A percentile compares a stretch with the other conserved stretches of the same genome.
Evolutionary conservation across 2,797 vertebrate genomes (phyloP).

Genomic region (Acestrorhynchus altus): DNA sequence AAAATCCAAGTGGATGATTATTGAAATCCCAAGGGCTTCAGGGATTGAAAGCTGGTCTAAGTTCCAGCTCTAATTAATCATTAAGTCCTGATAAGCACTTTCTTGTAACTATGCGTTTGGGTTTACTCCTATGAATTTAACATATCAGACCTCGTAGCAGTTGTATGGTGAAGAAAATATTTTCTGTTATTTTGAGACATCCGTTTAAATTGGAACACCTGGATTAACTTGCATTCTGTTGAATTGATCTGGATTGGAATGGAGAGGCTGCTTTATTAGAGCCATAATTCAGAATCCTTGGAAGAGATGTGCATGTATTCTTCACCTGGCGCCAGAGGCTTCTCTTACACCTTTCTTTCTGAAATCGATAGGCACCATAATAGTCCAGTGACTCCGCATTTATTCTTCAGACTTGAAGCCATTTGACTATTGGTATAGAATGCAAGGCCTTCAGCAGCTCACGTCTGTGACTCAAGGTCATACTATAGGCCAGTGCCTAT

Average conservation of each 20-base stretch:
- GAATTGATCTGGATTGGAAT: background rate
- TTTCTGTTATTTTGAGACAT: background rate
- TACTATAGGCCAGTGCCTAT: background rate
- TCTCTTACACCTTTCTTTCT: constrained; percentile 6
- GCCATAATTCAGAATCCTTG: background rate
- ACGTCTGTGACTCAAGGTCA: background rate
- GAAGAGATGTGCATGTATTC: background rate
- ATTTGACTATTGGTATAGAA: constrained; percentile 10
- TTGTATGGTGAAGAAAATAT: background rate
- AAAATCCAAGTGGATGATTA: background rate
- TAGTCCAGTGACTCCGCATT: constrained; percentile 9
- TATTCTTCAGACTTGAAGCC: background rate
- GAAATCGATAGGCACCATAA: constrained; percentile 27
- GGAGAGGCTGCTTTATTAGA: background rate
- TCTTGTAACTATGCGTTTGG: background rate
- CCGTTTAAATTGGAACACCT: background rate
- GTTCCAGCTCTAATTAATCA: background rate
- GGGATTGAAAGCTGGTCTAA: constrained; percentile 1
- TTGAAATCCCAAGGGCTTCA: background rate
- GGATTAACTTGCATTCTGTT: background rate
- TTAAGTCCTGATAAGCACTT: background rate
- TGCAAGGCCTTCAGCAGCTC: background rate
- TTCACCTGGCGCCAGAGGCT: constrained; percentile 6
- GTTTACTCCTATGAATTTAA: background rate
- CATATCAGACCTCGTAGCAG: background rate